Conservation (phyloP, 2,888 invertebrate genomes). For the Leistus spinibarbis region DNA sequence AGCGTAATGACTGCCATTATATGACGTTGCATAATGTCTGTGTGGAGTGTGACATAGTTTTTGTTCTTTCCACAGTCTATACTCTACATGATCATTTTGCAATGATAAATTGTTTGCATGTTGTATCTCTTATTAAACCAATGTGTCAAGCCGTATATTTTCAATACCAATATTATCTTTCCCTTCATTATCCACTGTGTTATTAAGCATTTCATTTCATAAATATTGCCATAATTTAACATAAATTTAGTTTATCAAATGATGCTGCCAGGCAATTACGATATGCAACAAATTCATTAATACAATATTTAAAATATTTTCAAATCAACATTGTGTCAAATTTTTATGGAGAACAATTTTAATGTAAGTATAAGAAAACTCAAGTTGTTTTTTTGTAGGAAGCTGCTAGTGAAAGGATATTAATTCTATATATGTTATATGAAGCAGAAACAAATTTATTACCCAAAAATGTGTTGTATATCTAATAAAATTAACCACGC, state of each 20-base stretch:
- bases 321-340: too few relatives aligned
- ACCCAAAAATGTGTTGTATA: not conserved
- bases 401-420: not conserved
- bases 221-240: not conserved
- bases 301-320: too few relatives aligned
- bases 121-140: not conserved
- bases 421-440: not conserved
- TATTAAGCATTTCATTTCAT: not conserved
- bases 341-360: too few relatives aligned
- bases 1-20: conserved; percentile 24
- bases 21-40: conserved; percentile 18
- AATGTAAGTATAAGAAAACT: too few relatives aligned
- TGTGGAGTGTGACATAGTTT: conserved; percentile 27
- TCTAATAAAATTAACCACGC: not conserved
- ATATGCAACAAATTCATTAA: too few relatives aligned
- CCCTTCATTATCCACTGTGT: not conserved
- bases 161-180: not conserved
- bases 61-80: conserved; percentile 1
- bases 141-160: not conserved
- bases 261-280: not conserved
- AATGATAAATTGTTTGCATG: conserved; percentile 15
- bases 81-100: conserved; percentile 17
- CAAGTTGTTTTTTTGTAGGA: not conserved
- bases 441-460: not conserved
- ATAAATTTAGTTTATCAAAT: not conserved